A percentile compares a stretch with the other conserved stretches of the same genome.
Evolutionary conservation across 2,888 invertebrate species (phyloP).

Genomic region (Drosophila flavopinicola): DNA sequence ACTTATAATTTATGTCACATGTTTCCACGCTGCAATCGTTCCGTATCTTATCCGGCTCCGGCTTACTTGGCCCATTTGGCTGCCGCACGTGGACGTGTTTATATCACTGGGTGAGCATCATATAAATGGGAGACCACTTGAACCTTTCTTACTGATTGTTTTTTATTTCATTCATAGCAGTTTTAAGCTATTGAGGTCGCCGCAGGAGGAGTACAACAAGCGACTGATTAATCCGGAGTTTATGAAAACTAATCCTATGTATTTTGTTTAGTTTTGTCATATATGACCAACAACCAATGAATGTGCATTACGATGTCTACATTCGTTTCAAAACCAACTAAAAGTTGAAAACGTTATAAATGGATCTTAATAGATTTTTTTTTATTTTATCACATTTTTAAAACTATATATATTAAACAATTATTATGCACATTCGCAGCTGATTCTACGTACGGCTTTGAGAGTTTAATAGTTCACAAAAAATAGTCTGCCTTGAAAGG

Average conservation of each 20-base stretch:
- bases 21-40: conserved; percentile 92
- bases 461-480: conserved; percentile 11
- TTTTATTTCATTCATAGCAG: conserved; percentile 12
- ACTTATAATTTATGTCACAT: conserved; percentile 94
- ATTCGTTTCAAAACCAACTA: too few relatives aligned
- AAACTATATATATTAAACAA: conserved; percentile 47
- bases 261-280: conserved; percentile 86
- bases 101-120: conserved; percentile 78
- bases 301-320: background rate
- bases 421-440: conserved; percentile 15
- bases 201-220: conserved; percentile 85
- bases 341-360: background rate
- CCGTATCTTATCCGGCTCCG: conserved; percentile 94
- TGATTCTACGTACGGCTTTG: conserved; percentile 18
- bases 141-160: background rate
- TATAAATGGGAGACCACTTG: too few relatives aligned
- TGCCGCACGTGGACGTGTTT: conserved; percentile 88
- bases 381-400: conserved; percentile 64
- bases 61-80: conserved; percentile 95
- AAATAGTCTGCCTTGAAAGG: conserved; percentile 4
- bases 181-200: conserved; percentile 77
- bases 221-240: conserved; percentile 86
- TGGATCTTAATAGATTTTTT: conserved; percentile 20
- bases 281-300: background rate
- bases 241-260: conserved; percentile 87